Base-by-base conservation (phyloP, 2,797 vertebrate species). In the Mormyrus hasselquistii region DNA sequence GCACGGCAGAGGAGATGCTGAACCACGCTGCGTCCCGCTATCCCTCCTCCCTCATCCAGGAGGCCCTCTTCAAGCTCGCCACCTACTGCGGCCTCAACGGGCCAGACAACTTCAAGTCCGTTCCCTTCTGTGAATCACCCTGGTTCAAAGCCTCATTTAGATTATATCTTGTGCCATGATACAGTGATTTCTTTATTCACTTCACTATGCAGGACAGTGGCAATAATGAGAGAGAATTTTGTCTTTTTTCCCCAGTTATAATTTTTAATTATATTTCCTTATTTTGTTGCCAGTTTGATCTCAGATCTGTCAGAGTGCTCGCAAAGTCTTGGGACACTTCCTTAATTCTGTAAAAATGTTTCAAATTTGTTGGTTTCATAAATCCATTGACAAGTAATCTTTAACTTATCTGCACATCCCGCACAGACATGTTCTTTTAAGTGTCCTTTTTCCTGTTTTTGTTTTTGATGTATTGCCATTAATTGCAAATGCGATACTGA, bases 61-160 rank as follows among this genome's bases (percentile, higher is more conserved):
- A 94, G 92, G 97, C 97, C 29, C 95, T 98, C 92, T 96, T 96
- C 86, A 97, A 96, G 84, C 96, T 99, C 52, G 96, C 96, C 69
- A 98, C 98, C 0, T 99, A 98, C 94, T 97, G 93, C 94, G 97
- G 95, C 93, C 96, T 98, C 19, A 97, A 98, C 90, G 96, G 97
- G 89, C 92, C 93, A 2, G 95, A 97, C 89, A 96, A 96, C 89
- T 99, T 99, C 94, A 98, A 98, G 99, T 99, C 93, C 41, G 93
- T 92, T 88, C 76, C 57, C 82, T 41, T 86, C 4, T 84, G 73
- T 90, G 14, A 62, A 62, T 9, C 16, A 10, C 6, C 34, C 34
- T 2, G 4, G 19, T 22, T 85, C 10, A 29, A 85, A 0, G 44
- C 47, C 22, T 16, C 0, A 1, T 9, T 22, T 25, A 10, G 8